Conservation (phyloP, 2,888 invertebrate genomes). For the Eutolmus rufibarbis region DNA sequence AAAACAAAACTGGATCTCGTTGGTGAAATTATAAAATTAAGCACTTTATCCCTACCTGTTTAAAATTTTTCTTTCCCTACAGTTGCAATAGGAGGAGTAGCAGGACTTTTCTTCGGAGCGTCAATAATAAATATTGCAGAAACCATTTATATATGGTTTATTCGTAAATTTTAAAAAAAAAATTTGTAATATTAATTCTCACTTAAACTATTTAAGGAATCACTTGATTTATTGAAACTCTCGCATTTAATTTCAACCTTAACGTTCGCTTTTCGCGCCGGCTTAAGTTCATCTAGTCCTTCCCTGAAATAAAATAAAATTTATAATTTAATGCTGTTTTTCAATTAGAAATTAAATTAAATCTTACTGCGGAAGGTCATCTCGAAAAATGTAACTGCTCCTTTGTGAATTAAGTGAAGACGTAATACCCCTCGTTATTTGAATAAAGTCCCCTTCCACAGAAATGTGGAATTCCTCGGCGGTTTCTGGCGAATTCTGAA, state of each 20-base stretch:
- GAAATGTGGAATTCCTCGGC: not conserved
- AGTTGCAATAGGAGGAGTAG: slow-evolving; percentile 48
- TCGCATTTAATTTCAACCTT: not conserved
- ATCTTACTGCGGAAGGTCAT: not conserved
- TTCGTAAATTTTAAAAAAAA: slow-evolving; percentile 45
- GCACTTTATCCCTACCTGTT: not conserved
- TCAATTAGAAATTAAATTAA: not conserved
- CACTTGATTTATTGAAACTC: not conserved
- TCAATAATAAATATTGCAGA: slow-evolving; percentile 48
- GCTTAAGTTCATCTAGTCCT: not conserved
- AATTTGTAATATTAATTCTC: not conserved
- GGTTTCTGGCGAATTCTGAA: not conserved
- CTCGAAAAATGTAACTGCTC: not conserved
- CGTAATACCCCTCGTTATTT: not conserved
- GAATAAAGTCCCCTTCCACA: not conserved
- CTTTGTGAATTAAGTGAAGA: not conserved
- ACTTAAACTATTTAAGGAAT: not conserved
- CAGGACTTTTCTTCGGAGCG: slow-evolving; percentile 49
- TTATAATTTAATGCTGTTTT: not conserved
- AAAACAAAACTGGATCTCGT: slow-evolving; percentile 46
- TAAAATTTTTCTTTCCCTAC: not conserved
- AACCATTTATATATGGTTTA: slow-evolving; percentile 48
- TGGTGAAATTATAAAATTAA: slow-evolving; percentile 29
- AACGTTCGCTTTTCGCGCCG: not conserved
- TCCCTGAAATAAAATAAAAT: not conserved